phyloP scores from a whole-genome alignment of 2,888 invertebrate genomes.

The Andrena bucephala region DNA sequence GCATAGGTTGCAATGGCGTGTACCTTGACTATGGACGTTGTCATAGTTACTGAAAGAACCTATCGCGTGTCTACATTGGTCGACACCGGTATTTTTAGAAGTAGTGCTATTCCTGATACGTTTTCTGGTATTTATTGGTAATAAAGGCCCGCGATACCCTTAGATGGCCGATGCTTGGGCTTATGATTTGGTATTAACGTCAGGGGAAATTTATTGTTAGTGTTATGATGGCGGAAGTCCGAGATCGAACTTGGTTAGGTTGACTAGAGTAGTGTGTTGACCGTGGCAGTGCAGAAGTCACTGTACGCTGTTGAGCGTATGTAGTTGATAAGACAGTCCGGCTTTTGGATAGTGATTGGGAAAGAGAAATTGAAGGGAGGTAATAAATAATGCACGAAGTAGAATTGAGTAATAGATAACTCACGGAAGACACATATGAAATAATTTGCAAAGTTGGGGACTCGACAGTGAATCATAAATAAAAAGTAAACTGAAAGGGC shows the following conservation, averaged over 20 bases:
- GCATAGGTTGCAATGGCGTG: not conserved
- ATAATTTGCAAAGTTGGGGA: too few species aligned
- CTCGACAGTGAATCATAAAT: too few species aligned
- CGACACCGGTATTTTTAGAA: slow-evolving; percentile 36
- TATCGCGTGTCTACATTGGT: slow-evolving; percentile 16
- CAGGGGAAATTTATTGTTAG: not conserved
- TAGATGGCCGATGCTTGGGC: slow-evolving; percentile 14
- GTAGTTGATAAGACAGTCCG: not conserved
- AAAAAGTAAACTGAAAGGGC: too few species aligned
- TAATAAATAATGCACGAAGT: too few species aligned
- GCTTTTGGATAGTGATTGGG: too few species aligned
- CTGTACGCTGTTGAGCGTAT: not conserved
- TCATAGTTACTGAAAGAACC: slow-evolving; percentile 15
- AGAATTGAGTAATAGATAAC: too few species aligned
- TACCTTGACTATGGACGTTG: slow-evolving; percentile 3
- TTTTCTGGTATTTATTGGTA: not conserved
- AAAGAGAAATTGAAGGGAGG: too few species aligned
- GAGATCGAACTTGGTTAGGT: slow-evolving; percentile 10
- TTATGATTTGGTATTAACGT: not conserved
- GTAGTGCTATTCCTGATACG: slow-evolving; percentile 29
- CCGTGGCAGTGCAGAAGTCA: not conserved
- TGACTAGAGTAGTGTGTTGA: slow-evolving; percentile 2
- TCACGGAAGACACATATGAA: too few species aligned
- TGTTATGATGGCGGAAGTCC: not conserved
- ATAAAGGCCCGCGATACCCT: slow-evolving; percentile 22